Evolutionary conservation across 2,113 vertebrate genomes (phyloP).

Genomic region (Brachyistius frenatus): DNA sequence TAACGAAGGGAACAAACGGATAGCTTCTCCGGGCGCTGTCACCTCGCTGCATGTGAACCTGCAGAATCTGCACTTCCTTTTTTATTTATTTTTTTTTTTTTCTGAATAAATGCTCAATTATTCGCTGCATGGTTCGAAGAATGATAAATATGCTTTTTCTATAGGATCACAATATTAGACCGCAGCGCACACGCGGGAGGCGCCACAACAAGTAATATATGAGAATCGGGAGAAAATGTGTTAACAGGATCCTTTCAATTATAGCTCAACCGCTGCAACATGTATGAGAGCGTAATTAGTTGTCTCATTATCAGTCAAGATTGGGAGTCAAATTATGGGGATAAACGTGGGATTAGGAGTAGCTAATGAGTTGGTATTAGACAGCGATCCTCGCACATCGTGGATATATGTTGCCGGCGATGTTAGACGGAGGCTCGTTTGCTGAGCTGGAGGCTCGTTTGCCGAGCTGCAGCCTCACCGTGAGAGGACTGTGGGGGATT

Average conservation of each 20-base stretch:
- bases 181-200: slow-evolving; percentile 36
- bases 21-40: slow-evolving; percentile 49
- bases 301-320: slow-evolving; percentile 46
- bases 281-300: slow-evolving; percentile 19
- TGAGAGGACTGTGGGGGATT: slow-evolving; percentile 70
- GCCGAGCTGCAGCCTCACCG: slow-evolving; percentile 46
- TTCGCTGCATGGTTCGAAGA: slow-evolving; percentile 62
- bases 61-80: slow-evolving; percentile 78
- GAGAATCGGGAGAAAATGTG: slow-evolving; percentile 47
- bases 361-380: slow-evolving; percentile 51
- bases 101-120: slow-evolving; percentile 82
- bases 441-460: slow-evolving; percentile 61
- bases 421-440: slow-evolving; percentile 62
- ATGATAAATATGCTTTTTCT: slow-evolving; percentile 78
- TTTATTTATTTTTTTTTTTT: neutral
- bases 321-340: slow-evolving; percentile 31
- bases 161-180: slow-evolving; percentile 62
- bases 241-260: slow-evolving; percentile 29
- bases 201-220: slow-evolving; percentile 55
- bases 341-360: slow-evolving; percentile 52
- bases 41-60: slow-evolving; percentile 63
- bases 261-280: slow-evolving; percentile 27
- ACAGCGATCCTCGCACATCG: slow-evolving; percentile 19
- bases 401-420: slow-evolving; percentile 51
- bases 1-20: slow-evolving; percentile 60